These are phyloP conservation scores for Ctenopoma kingsleyae DNA, from an alignment of 2,797 vertebrate species.

Conservation along the genomic window DNA sequence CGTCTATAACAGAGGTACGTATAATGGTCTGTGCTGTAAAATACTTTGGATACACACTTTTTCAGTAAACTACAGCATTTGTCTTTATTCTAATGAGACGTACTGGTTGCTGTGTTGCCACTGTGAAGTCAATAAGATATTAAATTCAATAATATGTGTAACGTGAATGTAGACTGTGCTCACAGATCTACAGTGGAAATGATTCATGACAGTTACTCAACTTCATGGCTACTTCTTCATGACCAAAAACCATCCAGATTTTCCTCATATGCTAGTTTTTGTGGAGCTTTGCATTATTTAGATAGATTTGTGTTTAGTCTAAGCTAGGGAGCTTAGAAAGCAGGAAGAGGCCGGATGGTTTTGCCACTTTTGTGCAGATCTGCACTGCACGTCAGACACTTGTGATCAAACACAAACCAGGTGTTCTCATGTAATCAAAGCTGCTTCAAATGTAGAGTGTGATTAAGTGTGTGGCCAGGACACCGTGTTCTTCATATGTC, in stretches of 20 bases:
- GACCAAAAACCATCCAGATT: not conserved
- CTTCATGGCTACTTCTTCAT: not conserved
- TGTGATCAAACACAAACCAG: constrained; percentile 73
- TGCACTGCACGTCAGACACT: constrained; percentile 23
- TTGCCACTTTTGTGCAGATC: constrained; percentile 56
- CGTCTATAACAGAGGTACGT: not conserved
- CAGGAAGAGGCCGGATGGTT: constrained; percentile 54
- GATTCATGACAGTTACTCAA: not conserved
- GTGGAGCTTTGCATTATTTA: not conserved
- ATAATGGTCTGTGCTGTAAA: not conserved
- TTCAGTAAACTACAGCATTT: not conserved
- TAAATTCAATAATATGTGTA: not conserved
- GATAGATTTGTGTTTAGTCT: constrained; percentile 57
- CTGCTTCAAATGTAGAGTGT: constrained; percentile 46
- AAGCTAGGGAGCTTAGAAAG: constrained; percentile 51
- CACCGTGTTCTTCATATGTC: constrained; percentile 18
- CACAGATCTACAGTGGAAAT: not conserved
- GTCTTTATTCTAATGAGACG: not conserved
- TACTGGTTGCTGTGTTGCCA: not conserved
- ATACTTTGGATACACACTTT: not conserved
- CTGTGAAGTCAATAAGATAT: not conserved
- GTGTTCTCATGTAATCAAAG: constrained; percentile 65
- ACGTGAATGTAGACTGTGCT: not conserved
- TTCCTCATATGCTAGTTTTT: not conserved
- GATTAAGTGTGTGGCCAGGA: constrained; percentile 12